Base-by-base conservation (phyloP, 1,140 invertebrate species). In the Solenopsis fugax region DNA sequence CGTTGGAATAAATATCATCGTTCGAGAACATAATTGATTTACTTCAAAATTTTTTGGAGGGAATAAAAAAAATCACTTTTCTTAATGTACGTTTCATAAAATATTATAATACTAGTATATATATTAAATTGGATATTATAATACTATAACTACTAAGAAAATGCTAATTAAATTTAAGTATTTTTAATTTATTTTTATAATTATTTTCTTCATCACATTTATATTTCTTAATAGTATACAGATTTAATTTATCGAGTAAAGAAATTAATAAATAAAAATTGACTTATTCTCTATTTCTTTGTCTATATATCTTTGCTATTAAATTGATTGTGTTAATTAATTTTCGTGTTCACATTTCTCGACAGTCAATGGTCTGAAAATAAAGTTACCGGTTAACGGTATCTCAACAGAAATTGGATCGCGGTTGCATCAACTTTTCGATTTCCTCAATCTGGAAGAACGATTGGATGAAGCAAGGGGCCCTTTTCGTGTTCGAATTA, bases 401-500 rank as follows among this genome's bases (percentile, higher is more conserved):
- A 84, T 48, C 69, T 84, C 54, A 54, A 60, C 80, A 84, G 69
- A 84, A 84, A 84, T 84, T 84, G 80, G 69, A 84, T 84, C 80
- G 80, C 56, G 80, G 80, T 84, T 84, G 80, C 69, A 75, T 84
- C 80, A 84, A 84, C 80, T 84, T 87, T 88, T 90, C 89, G 69
- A 85, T 90, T 76, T 85, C 86, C 71, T 48, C 67, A 65, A 89
- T 84, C 84, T 88, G 87, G 75, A 89, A 82, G 77, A 90, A 81
- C 41, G 88, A 90, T 90, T 88, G 88, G 64, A 52, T 50, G 50
- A 52, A 12, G 82, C 58, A 75, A 65, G 50, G 48, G 48, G 60
- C 37, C 77, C 72, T 62, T 84, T 60, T 65, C 89, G 86, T 86
- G 89, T 88, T 88, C 89, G 85, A 90, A 90, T 90, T 90, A 90